Conservation (phyloP, 2,113 vertebrate species). For the Podocnemis expansa region DNA sequence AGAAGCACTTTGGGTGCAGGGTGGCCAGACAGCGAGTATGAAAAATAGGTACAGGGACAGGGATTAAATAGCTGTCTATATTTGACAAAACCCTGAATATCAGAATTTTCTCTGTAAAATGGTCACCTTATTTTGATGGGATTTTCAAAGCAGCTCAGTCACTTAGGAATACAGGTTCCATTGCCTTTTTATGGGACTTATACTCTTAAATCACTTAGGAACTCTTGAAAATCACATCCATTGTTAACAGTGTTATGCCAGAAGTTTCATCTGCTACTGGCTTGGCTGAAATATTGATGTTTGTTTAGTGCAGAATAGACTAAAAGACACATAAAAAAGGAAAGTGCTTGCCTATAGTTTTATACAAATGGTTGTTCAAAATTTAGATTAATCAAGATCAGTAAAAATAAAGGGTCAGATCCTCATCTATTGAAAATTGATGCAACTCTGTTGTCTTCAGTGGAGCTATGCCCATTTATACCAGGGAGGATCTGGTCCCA, state of each 20-base stretch:
- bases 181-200: background rate
- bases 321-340: background rate
- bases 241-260: background rate
- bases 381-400: background rate
- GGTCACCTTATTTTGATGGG: background rate
- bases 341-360: background rate
- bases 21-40: background rate
- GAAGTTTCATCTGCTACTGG: background rate
- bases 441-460: background rate
- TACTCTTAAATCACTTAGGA: background rate
- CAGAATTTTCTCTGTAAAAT: too few relatives aligned
- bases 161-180: background rate
- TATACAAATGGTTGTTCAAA: background rate
- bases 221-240: background rate
- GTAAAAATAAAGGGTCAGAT: rapidly evolving
- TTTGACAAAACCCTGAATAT: too few relatives aligned
- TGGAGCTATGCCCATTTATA: background rate
- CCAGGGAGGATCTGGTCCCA: background rate
- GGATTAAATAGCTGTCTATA: too few relatives aligned
- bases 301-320: background rate
- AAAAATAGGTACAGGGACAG: too few relatives aligned
- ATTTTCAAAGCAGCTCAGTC: background rate
- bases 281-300: background rate
- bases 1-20: background rate
- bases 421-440: constrained; percentile 11